Conservation (phyloP, 1,140 invertebrate genomes). For the Hyles euphorbiae region DNA sequence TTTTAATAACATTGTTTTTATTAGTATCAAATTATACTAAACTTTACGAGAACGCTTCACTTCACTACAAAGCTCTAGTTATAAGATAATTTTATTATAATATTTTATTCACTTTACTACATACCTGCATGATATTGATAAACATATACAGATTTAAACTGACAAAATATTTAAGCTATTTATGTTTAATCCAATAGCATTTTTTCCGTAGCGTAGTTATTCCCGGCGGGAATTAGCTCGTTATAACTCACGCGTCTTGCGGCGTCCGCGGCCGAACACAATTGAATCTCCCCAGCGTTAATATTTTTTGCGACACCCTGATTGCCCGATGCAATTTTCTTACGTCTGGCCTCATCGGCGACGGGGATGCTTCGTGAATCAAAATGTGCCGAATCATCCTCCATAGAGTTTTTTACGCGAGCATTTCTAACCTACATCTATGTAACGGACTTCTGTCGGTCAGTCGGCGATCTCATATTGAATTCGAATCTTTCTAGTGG, state of each 20-base stretch:
- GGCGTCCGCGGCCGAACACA: conserved; percentile 40
- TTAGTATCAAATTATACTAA: no score
- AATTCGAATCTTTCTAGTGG: conserved; percentile 9
- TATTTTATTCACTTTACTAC: no score
- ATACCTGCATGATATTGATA: no score
- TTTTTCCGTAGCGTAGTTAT: conserved; percentile 38
- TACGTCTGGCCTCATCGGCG: conserved; percentile 22
- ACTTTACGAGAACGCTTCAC: no score
- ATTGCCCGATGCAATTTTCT: conserved; percentile 41
- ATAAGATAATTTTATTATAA: no score
- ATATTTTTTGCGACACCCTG: conserved; percentile 47
- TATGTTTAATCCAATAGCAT: no score
- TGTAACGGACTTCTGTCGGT: conserved; percentile 24
- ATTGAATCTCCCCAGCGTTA: conserved; percentile 42
- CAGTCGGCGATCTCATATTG: conserved; percentile 16
- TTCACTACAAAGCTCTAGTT: no score
- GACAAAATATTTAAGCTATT: no score
- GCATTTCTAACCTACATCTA: conserved; percentile 23
- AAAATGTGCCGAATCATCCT: conserved; percentile 19
- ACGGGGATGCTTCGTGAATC: conserved; percentile 20
- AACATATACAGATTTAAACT: no score
- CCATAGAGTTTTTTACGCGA: conserved; percentile 20
- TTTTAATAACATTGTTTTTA: neutral
- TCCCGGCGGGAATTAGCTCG: conserved; percentile 60
- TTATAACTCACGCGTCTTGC: conserved; percentile 46